Evolutionary conservation across 2,113 vertebrate genomes (phyloP), one percentile per base, ranked within the genome.

Genomic region (Anarhynchus alexandrinus): DNA sequence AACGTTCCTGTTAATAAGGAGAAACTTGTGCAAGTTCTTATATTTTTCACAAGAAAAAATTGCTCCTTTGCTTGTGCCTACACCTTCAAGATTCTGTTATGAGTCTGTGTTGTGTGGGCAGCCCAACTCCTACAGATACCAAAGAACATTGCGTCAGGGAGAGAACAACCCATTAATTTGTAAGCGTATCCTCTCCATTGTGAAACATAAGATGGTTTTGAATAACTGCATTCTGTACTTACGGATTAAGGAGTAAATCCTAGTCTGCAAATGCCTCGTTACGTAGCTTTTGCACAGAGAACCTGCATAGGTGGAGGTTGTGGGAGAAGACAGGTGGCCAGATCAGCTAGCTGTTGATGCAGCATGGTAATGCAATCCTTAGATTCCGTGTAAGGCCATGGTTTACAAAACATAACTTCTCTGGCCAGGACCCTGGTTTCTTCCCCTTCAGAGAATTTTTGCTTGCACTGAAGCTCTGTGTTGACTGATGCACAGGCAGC

Each of bases 101-200:
- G 57, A 91, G 72, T 59, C 59, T 93, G 10, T 52, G 23, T 82
- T 85, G 73, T 87, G 91, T 91, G 91, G 94, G 93, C 66, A 93
- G 73, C 69, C 65, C 42, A 76, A 7, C 86, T 93, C 86, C 90
- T 82, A 74, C 86, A 38, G 57, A 65, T 71, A 45, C 76, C 82
- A 7, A 89, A 92, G 69, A 91, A 74, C 76, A 65, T 65, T 2
- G 1, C 15, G 11, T 88, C 83, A 87, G 79, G 57, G 88, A 76
- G 47, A 72, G 70, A 94, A 82, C 61, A 93, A 72, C 61, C 82
- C 52, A 38, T 76, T 94, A 72, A 93, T 94, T 89, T 82, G 49
- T 97, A 95, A 96, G 54, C 0, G 0, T 79, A 69, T 82, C 62
- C 74, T 80, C 73, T 89, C 70, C 66, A 47, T 58, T 89, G 83